These are phyloP conservation scores for Ypsolopha scabrella DNA, from an alignment of 2,888 invertebrate genomes.

Conservation along the genomic window DNA sequence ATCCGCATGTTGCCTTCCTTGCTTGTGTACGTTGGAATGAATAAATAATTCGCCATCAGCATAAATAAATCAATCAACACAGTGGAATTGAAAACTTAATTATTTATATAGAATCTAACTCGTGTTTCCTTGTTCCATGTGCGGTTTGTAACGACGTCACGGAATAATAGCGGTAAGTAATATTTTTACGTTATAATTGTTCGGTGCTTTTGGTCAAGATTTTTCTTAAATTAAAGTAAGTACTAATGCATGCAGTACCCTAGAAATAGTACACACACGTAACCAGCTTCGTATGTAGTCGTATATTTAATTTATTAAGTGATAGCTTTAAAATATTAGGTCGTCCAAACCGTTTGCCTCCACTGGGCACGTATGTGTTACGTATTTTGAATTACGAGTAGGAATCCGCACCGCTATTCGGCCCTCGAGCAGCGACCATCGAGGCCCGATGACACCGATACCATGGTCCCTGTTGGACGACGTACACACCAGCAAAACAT, in stretches of 20 bases:
- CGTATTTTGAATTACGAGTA: slow-evolving; percentile 62
- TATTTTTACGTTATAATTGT: background rate
- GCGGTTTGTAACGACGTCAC: slow-evolving; percentile 26
- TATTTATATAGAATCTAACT: too few species aligned
- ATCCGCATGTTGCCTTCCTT: slow-evolving; percentile 47
- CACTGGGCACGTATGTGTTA: slow-evolving; percentile 45
- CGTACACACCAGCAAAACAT: slow-evolving; percentile 16
- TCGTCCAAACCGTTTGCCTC: slow-evolving; percentile 52
- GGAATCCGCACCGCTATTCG: slow-evolving; percentile 68
- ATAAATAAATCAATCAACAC: too few species aligned
- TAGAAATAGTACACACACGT: background rate
- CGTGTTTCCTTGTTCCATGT: slow-evolving; percentile 53
- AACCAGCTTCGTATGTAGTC: slow-evolving; percentile 6
- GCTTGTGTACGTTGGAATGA: slow-evolving; percentile 11
- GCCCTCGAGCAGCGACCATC: slow-evolving; percentile 32
- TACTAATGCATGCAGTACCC: too few species aligned
- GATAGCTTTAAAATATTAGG: slow-evolving; percentile 54
- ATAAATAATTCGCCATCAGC: too few species aligned
- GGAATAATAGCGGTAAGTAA: slow-evolving; percentile 49
- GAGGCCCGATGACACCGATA: slow-evolving; percentile 53
- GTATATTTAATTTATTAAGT: slow-evolving; percentile 6
- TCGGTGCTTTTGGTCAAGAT: background rate
- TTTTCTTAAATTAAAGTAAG: background rate
- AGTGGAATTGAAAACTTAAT: too few species aligned
- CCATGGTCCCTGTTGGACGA: slow-evolving; percentile 35